These are phyloP conservation scores for Leptodactylus fuscus DNA, from an alignment of 2,113 vertebrate genomes.

Conservation along the genomic window DNA sequence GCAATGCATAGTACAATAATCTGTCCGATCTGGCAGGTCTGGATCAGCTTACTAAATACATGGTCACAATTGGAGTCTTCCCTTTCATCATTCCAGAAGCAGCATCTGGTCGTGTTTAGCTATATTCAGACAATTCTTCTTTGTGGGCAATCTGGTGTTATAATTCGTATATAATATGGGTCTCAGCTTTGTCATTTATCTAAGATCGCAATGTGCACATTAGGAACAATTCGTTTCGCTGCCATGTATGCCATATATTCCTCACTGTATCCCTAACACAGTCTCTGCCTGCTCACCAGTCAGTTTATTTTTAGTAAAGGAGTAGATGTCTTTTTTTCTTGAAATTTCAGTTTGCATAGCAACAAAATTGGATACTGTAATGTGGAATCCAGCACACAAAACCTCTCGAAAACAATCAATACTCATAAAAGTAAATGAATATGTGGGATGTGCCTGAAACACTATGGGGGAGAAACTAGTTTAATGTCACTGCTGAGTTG, in stretches of 20 bases:
- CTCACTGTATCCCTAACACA: background rate
- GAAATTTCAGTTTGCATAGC: slow-evolving; percentile 8
- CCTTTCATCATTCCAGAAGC: background rate
- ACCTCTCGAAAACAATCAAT: slow-evolving; percentile 24
- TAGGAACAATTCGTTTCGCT: background rate
- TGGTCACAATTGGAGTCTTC: background rate
- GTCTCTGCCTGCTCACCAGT: slow-evolving; percentile 9
- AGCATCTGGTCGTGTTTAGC: background rate
- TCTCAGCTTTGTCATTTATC: background rate
- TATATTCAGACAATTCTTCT: background rate
- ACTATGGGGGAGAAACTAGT: slow-evolving; percentile 19
- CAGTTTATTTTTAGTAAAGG: slow-evolving; percentile 21
- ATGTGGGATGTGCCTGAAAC: slow-evolving; percentile 9
- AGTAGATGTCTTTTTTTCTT: background rate
- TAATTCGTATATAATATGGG: background rate
- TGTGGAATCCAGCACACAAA: slow-evolving; percentile 1
- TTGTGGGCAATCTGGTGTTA: background rate
- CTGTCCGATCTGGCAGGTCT: background rate
- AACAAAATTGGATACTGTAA: slow-evolving; percentile 14
- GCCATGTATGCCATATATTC: background rate
- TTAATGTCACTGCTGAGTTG: background rate
- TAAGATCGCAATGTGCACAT: background rate
- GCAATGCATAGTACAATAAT: background rate
- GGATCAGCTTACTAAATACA: background rate
- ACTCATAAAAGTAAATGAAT: slow-evolving; percentile 34